Evolutionary conservation across 2,888 invertebrate genomes (phyloP), one percentile per base, ranked within the genome.

Genomic region (Drosophila gaucha): DNA sequence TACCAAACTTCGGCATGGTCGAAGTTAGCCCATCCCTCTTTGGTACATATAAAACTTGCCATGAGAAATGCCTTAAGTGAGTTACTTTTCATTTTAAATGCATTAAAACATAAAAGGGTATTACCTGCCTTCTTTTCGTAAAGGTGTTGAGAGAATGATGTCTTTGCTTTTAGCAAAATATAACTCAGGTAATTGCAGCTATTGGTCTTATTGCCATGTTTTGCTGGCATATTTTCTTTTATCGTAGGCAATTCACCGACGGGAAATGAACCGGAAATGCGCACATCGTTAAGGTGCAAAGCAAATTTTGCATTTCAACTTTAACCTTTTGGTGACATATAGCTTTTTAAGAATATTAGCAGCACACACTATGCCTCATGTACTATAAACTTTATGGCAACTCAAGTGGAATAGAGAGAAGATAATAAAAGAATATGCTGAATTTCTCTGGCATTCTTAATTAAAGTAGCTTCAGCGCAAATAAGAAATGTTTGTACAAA

Each of bases 231-330:
- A n/a, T 57, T 78, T 64, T 28, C 62, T 57, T 55, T 60, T 54
- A 41, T 22, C 41, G 28, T 59, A 30, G 65, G 66, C 62, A 83
- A 72, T 62, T 76, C 60, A 44, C 59, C 47, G 60, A 55, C 65
- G 46, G 79, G 79, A 82, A 87, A 72, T 85, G 60, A 59, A 82
- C 30, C 59, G 83, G 87, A 87, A 80, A 82, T 87, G 68, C 46
- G 59, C 66, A 65, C 76, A 68, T 75, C 57, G 67, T 67, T 62
- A 80, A 68, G 64, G 59, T 68, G 75, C 41, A 56, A 52, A 50
- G 66, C 59, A 44, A 55, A 51, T 67, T 44, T 36, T 41, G 22
- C 18, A 26, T 65, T n/a, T 49, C 65, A 50, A 28, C 65, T 22
- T 26, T 28, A 18, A 31, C 35, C 38, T 57, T 38, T 14, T 0